Conservation (phyloP, 2,888 invertebrate genomes). For the Clistopyga incitator region DNA sequence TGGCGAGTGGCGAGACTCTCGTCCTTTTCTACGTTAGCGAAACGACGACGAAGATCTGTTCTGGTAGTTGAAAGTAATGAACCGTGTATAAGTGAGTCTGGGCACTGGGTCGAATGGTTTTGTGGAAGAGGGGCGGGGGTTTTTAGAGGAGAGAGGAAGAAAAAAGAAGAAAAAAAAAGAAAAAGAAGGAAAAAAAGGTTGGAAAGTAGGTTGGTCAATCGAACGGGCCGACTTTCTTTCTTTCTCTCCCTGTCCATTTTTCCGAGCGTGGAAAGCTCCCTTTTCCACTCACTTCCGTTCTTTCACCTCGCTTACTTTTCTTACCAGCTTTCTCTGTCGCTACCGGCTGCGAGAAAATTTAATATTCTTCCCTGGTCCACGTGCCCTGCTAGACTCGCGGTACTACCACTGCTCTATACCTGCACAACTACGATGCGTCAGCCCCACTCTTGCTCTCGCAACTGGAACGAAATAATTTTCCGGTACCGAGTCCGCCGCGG, state of each 20-base stretch:
- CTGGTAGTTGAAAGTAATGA: slow-evolving; percentile 34
- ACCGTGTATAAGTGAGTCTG: slow-evolving; percentile 6
- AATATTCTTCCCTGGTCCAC: slow-evolving; percentile 54
- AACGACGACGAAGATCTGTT: slow-evolving; percentile 37
- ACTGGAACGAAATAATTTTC: slow-evolving; percentile 29
- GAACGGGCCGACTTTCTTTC: slow-evolving; percentile 13
- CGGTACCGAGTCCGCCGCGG: background rate
- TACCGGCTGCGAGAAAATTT: slow-evolving; percentile 49
- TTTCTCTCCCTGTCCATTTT: background rate
- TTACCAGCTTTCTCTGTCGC: slow-evolving; percentile 33
- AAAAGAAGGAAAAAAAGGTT: slow-evolving; percentile 21
- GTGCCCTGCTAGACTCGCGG: background rate
- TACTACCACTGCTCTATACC: background rate
- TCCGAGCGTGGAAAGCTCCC: too few species aligned
- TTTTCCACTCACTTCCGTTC: slow-evolving; percentile 20
- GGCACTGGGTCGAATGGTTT: background rate
- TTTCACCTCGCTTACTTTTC: slow-evolving; percentile 23
- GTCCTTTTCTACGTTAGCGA: background rate
- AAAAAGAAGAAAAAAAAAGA: slow-evolving; percentile 25
- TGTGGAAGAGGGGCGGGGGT: background rate
- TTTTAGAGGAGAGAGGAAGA: background rate
- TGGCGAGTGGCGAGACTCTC: slow-evolving; percentile 31
- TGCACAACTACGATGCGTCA: background rate
- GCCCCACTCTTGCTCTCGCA: background rate
- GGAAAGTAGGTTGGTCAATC: slow-evolving; percentile 48